Base-by-base conservation (phyloP, 2,888 invertebrate species). In the Horisme vitalbata region DNA sequence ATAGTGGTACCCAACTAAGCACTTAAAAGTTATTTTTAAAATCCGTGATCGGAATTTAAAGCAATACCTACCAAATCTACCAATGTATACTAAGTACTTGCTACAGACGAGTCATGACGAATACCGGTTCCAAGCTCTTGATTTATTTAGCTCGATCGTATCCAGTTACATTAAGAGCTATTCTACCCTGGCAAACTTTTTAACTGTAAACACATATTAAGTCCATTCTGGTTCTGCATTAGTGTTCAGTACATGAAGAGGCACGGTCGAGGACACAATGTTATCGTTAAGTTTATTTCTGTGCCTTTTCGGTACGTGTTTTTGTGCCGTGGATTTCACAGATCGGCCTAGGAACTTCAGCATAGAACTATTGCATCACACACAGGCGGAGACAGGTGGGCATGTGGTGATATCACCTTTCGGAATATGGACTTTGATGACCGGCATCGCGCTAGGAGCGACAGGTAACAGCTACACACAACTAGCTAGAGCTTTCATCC, bases 391-490 rank as follows among this genome's bases (percentile, higher is more conserved):
- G 52, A 79, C 79, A 0, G 66, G 72, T 1, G 82, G 84, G 0
- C 88, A 89, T 58, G 80, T 87, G 0, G 88, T 88, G 41, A 79
- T 89, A 41, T 87, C 89, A 1, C 90, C 90, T 0, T 86, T 87
- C 39, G 90, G 90, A 53, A 83, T 90, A 59, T 90, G 90, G 90
- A 83, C 79, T 6, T 58, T 90, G n/a, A 75, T 90, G 82, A 83
- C 86, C 0, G 87, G 85, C 3, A 71, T 89, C 3, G 77, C 88
- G 0, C 54, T 87, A 13, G 89, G 89, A 10, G 82, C 87, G 1
- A 69, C 78, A 0, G 85, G 77, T 1, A 71, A 77, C 27, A 85
- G 82, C 54, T 80, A 75, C 58, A 60, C 35, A 1, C 72, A 89
- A 59, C 63, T 89, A 0, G 60, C 71, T 6, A 64, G 63, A 49